Base-by-base conservation (phyloP, 2,113 vertebrate species). In the Melanostigma gelatinosum region DNA sequence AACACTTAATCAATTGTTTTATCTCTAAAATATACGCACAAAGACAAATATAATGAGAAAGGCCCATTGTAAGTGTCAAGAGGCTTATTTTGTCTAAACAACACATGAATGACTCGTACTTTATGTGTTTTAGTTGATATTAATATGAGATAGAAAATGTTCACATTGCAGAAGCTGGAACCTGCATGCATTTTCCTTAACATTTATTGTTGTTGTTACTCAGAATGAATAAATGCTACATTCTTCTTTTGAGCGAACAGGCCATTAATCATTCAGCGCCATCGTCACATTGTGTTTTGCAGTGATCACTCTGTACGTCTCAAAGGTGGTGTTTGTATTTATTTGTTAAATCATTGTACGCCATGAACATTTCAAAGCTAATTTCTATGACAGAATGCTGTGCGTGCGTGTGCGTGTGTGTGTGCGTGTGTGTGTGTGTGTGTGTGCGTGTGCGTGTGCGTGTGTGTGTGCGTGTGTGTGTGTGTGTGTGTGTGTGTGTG, bases 401-500 rank as follows among this genome's bases (percentile, higher is more conserved):
- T n/a, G n/a, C n/a, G n/a, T n/a, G n/a, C n/a, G n/a, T n/a, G n/a
- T n/a, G n/a, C n/a, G n/a, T n/a, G n/a, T n/a, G n/a, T 11, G 11
- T 22, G 42, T 40, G 48, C 48, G 62, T 20, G 36, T 54, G 38
- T 18, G n/a, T 12, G 46, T 36, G 64, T 27, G 44, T 32, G 65
- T 50, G 46, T 24, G 44, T 20, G 27, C 16, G 60, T 58, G 57
- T 24, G 52, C 46, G 13, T 7, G 40, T 13, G 67, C 55, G 54
- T 24, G 68, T 42, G 69, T 44, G 36, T 15, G 65, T 52, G 66
- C 38, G 67, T 29, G 66, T 27, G 40, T 22, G 48, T 52, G 36
- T 18, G 52, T 60, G 72, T 38, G 32, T 52, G 63, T 46, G 72
- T 48, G 60, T 76, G 66, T 44, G 79, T 40, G 12, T 64, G 61